These are phyloP conservation scores for Rhyacophila brunnea DNA, from an alignment of 1,140 invertebrate species.

Conservation along the genomic window DNA sequence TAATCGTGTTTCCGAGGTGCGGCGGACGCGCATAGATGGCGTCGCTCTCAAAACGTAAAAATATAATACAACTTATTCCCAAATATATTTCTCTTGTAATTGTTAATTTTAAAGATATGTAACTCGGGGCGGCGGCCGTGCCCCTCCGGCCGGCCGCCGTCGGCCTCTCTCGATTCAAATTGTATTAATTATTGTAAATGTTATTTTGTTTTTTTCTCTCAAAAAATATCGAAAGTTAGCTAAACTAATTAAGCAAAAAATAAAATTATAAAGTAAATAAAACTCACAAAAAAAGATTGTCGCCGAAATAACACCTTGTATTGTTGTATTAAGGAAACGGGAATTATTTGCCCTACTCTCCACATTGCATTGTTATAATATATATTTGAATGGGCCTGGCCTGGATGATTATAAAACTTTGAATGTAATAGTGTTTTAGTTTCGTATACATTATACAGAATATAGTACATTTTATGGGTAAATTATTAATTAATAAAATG, in stretches of 20 bases:
- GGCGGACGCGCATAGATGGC: neutral
- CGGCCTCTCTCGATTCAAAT: slow-evolving; percentile 28
- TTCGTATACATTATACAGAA: slow-evolving; percentile 33
- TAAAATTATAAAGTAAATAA: slow-evolving; percentile 39
- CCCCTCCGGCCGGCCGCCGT: slow-evolving; percentile 13
- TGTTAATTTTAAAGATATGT: slow-evolving; percentile 27
- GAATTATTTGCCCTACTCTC: neutral
- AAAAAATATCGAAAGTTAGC: slow-evolving; percentile 41
- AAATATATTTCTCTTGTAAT: slow-evolving; percentile 28
- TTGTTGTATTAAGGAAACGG: neutral
- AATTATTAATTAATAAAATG: slow-evolving; percentile 9
- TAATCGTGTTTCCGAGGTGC: slow-evolving; percentile 25
- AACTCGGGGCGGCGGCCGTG: neutral
- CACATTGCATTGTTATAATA: slow-evolving; percentile 6
- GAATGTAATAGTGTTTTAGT: slow-evolving; percentile 33
- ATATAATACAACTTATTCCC: slow-evolving; percentile 18
- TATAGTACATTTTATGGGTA: slow-evolving; percentile 30
- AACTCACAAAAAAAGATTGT: slow-evolving; percentile 29
- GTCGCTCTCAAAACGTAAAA: too few species aligned
- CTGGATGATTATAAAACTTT: slow-evolving; percentile 20
- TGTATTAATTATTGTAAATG: slow-evolving; percentile 37
- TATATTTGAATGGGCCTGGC: too few species aligned
- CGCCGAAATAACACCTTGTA: slow-evolving; percentile 27
- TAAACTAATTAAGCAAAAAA: slow-evolving; percentile 46
- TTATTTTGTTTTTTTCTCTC: slow-evolving; percentile 36